Conservation (phyloP, 2,113 vertebrate species). For the Gobio gobio region DNA sequence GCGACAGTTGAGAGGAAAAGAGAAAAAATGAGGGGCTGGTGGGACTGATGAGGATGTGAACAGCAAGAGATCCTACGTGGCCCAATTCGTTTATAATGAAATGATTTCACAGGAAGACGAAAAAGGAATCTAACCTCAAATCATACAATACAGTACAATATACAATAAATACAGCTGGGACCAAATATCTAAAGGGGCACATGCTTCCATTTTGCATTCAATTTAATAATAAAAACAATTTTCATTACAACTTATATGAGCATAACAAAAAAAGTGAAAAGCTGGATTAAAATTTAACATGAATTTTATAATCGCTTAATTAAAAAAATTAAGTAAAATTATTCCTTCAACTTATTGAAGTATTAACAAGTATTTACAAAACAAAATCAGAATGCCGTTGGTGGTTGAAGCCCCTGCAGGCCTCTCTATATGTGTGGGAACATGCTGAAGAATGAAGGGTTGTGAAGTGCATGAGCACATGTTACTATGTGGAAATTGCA, state of each 20-base stretch:
- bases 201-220: neutral
- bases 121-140: neutral
- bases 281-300: neutral
- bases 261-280: neutral
- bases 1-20: neutral
- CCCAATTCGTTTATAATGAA: neutral
- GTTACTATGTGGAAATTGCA: conserved; percentile 13
- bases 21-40: conserved; percentile 5
- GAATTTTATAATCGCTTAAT: neutral
- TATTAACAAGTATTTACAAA: neutral
- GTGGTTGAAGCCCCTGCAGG: conserved; percentile 35
- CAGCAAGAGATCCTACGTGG: neutral
- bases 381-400: conserved; percentile 9
- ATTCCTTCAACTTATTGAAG: neutral
- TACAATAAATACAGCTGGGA: neutral
- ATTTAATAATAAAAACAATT: no score
- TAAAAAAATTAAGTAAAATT: neutral
- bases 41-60: neutral
- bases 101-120: neutral
- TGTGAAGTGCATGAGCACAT: conserved; percentile 1
- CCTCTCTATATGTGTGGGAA: conserved; percentile 14
- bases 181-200: neutral
- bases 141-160: neutral
- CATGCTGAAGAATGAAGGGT: conserved; percentile 37
- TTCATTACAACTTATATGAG: neutral